Evolutionary conservation across 2,113 vertebrate genomes (phyloP).

Genomic region (Micromys minutus): DNA sequence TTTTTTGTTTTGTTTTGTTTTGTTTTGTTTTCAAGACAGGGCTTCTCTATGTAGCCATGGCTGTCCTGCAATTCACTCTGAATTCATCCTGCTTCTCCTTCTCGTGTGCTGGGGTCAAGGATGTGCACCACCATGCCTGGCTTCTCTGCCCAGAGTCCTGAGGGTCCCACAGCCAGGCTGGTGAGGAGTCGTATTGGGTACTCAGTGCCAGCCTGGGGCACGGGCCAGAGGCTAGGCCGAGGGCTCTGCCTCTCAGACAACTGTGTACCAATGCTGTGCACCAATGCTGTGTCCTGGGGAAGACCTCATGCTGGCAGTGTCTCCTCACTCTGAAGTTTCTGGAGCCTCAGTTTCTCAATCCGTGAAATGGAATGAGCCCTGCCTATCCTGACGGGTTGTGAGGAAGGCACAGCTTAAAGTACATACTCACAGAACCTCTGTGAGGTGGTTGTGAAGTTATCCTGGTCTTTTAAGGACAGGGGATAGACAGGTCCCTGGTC

Average conservation of each 20-base stretch:
- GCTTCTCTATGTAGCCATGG: background rate
- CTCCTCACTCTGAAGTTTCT: background rate
- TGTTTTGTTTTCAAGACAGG: background rate
- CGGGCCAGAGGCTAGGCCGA: background rate
- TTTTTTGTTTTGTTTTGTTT: too few relatives aligned
- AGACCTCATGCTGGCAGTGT: background rate
- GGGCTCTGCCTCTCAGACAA: background rate
- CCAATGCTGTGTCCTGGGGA: background rate
- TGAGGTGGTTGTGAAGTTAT: background rate
- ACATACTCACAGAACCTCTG: background rate
- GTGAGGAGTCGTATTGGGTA: rapidly evolving
- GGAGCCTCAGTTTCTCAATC: background rate
- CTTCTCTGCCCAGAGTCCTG: background rate
- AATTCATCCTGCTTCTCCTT: background rate
- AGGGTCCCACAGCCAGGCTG: background rate
- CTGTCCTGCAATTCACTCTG: background rate
- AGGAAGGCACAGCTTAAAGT: background rate
- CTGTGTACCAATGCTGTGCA: too few relatives aligned
- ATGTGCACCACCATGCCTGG: background rate
- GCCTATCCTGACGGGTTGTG: background rate
- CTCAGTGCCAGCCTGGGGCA: background rate
- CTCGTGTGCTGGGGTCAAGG: background rate
- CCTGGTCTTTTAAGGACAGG: background rate
- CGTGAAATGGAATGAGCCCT: background rate
- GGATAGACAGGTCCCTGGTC: background rate